Base-by-base conservation (phyloP, 2,113 vertebrate genomes). In the Mesitornis unicolor region DNA sequence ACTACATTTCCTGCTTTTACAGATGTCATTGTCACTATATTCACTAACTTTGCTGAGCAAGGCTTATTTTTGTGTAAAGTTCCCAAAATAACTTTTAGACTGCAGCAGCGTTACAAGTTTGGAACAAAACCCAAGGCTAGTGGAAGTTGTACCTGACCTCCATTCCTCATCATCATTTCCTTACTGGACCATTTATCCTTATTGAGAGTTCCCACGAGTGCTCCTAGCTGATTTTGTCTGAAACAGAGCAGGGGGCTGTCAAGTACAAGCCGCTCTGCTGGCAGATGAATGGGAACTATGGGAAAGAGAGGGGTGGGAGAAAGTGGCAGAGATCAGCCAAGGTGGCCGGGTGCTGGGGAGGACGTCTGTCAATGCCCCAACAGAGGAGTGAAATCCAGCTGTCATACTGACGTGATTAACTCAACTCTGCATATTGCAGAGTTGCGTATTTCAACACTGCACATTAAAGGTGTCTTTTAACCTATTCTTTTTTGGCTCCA, bases 11-110 rank as follows among this genome's bases (percentile, higher is more conserved):
- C 56, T 45, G 47, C 54, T 91, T 93, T 84, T 69, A 78, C 40
- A 81, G 82, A 93, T 60, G 74, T 70, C 84, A 89, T 47, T 89
- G 68, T 51, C 35, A 80, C 53, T 84, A 42, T 38, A 79, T 63
- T 85, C 70, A 76, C n/a, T 61, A 89, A 59, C 77, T 92, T 96
- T 92, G 80, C 70, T 79, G 50, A 92, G 54, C 28, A 90, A 89
- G 74, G 90, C 36, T 54, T 89, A 91, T 77, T 95, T 89, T 64
- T 68, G 40, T 67, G 43, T 51, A 42, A 91, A 74, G 33, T 35
- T 90, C 88, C 75, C 42, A 73, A 78, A 89, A 90, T 45, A 90
- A 51, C 31, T 75, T 84, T 86, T 56, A 29, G 25, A 87, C 59
- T 65, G 38, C 56, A 83, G 82, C 24, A 74, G 35, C 2, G 3